Evolutionary conservation across 2,888 invertebrate species (phyloP).

Genomic region (Netelia melanura): DNA sequence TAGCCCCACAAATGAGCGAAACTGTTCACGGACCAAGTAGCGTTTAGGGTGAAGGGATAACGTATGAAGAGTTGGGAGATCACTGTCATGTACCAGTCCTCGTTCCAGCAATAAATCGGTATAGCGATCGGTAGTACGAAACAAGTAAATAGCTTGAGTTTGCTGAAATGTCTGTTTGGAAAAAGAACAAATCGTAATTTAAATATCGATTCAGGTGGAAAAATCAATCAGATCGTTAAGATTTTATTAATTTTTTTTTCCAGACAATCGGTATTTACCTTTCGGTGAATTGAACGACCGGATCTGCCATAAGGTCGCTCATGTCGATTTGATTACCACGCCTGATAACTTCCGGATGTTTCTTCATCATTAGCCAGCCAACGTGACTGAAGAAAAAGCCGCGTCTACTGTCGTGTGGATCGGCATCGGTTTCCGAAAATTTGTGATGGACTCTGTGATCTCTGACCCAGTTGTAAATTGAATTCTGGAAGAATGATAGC

Average conservation of each 20-base stretch:
- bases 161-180: conserved; percentile 84
- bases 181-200: conserved; percentile 27
- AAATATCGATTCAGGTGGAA: not conserved
- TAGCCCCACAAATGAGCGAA: conserved; percentile 86
- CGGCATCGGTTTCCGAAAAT: conserved; percentile 91
- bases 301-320: conserved; percentile 92
- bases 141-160: conserved; percentile 86
- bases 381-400: conserved; percentile 97
- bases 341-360: conserved; percentile 93
- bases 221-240: not conserved
- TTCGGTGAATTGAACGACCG: conserved; percentile 91
- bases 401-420: conserved; percentile 92
- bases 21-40: conserved; percentile 88
- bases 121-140: conserved; percentile 87
- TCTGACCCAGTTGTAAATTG: conserved; percentile 90
- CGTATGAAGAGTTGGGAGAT: conserved; percentile 85
- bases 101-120: conserved; percentile 87
- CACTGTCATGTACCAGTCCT: conserved; percentile 85
- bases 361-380: conserved; percentile 96
- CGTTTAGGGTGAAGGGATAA: conserved; percentile 86
- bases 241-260: not conserved
- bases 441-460: conserved; percentile 92
- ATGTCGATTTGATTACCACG: conserved; percentile 92
- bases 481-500: conserved; percentile 86
- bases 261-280: conserved; percentile 85